phyloP scores from a whole-genome alignment of 92 coral and sea anemone genomes.

The Diadumene lineata region DNA sequence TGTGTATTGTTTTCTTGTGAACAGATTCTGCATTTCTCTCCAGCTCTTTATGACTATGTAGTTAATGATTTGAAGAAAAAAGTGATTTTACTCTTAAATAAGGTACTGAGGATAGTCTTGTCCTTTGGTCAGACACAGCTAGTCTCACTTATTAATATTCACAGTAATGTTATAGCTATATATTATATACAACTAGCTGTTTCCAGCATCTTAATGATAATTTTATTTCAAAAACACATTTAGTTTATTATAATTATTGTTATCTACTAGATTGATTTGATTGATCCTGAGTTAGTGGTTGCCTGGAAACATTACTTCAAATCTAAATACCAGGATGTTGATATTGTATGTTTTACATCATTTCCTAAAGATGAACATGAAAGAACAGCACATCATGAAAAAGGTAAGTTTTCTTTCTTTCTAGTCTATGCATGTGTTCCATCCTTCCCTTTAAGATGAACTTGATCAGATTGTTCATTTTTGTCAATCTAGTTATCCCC shows the following conservation, averaged over 20 bases:
- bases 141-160: too few relatives aligned
- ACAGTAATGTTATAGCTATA: too few relatives aligned
- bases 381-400: conserved; percentile 68
- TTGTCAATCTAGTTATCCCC: too few relatives aligned
- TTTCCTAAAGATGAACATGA: conserved; percentile 91
- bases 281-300: conserved; percentile 82
- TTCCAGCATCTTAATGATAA: too few relatives aligned
- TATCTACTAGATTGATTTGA: conserved; percentile 77
- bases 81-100: conserved; percentile 78
- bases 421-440: too few relatives aligned
- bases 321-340: conserved; percentile 70
- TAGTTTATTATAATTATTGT: neutral
- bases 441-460: too few relatives aligned
- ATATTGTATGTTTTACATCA: conserved; percentile 85
- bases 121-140: too few relatives aligned
- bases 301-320: conserved; percentile 91
- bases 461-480: too few relatives aligned
- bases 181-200: too few relatives aligned
- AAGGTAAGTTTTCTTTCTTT: too few relatives aligned
- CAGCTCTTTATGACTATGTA: conserved; percentile 82
- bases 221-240: neutral
- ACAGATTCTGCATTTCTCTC: conserved; percentile 92
- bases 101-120: conserved; percentile 78
- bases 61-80: conserved; percentile 79
- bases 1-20: neutral